Base-by-base conservation (phyloP, 2,888 invertebrate genomes). In the Synanthedon vespiformis region DNA sequence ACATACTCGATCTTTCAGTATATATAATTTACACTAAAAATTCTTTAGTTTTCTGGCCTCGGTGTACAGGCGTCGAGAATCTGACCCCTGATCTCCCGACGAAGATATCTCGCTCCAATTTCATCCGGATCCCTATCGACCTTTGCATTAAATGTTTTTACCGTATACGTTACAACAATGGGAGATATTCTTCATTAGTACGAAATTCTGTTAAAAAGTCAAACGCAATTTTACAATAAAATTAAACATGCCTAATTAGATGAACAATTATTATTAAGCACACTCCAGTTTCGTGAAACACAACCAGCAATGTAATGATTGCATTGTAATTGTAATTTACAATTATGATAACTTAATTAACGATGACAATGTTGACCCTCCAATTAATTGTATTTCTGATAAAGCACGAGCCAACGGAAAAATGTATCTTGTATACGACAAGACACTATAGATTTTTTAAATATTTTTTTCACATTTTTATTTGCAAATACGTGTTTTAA, bases 51-150 rank as follows among this genome's bases (percentile, higher is more conserved):
- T 44, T 14, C 44, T 44, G 13, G 11, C 44, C 44, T 44, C 44
- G 44, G 6, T 44, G 13, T 8, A 44, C n/a, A 14, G 14, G 44
- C 53, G 52, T 3, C 51, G 48, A 40, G 40, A 50, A 59, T 60
- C 49, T 62, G 66, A 65, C 66, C 69, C 56, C 44, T 44, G 44
- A 44, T 44, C 44, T n/a, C 44, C 44, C 44, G 44, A 14, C 44
- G 51, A 58, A 57, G 63, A 65, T 65, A 68, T 57, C 61, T 60
- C 55, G 68, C 63, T 72, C 75, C 68, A 68, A 68, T 68, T 70
- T 54, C 61, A 68, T 66, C 72, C 65, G 64, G 73, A 68, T 72
- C 58, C 57, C 53, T 58, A 67, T 54, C 55, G 67, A 60, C 64
- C 56, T 53, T 49, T 50, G 50, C 56, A 63, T 61, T 55, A 56